A percentile compares a stretch with the other conserved stretches of the same genome.
These are phyloP conservation scores for Tetrapedia diversipes DNA, from an alignment of 2,888 invertebrate genomes.

Conservation along the genomic window DNA sequence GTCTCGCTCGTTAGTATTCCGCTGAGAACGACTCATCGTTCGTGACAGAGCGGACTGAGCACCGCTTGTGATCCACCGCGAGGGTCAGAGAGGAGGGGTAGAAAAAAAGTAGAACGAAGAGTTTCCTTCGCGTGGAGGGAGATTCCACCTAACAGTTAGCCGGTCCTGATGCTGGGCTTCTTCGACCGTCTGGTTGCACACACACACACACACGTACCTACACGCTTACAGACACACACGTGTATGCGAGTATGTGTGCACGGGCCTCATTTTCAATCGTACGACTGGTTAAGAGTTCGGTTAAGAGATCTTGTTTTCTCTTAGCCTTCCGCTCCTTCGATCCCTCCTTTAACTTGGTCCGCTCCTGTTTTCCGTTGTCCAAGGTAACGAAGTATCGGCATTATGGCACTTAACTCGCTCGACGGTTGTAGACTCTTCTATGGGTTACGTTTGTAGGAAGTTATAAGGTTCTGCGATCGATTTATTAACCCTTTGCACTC, in stretches of 20 bases:
- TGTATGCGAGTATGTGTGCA: neutral
- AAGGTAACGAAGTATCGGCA: slow-evolving; percentile 2
- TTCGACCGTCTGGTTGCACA: slow-evolving; percentile 46
- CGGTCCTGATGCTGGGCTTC: slow-evolving; percentile 63
- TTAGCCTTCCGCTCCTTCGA: slow-evolving; percentile 44
- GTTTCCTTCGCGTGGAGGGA: slow-evolving; percentile 59
- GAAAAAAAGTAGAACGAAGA: slow-evolving; percentile 67
- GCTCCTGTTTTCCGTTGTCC: slow-evolving; percentile 28
- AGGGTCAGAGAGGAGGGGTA: slow-evolving; percentile 17
- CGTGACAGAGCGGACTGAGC: slow-evolving; percentile 45
- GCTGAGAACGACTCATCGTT: too few species aligned
- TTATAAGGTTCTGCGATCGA: too few species aligned
- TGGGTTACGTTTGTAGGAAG: too few species aligned
- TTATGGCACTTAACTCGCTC: neutral
- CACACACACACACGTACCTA: neutral
- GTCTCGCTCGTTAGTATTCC: too few species aligned
- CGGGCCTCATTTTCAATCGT: slow-evolving; percentile 57
- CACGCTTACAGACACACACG: too few species aligned
- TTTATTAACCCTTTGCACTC: too few species aligned
- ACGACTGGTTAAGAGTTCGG: slow-evolving; percentile 56
- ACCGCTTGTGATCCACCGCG: slow-evolving; percentile 50
- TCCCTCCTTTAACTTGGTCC: slow-evolving; percentile 40
- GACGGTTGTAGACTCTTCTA: too few species aligned
- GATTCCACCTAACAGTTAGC: slow-evolving; percentile 63
- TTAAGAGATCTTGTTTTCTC: slow-evolving; percentile 57